Percentiles rank a stretch among this genome's conserved stretches.
Conservation (phyloP, 2,797 vertebrate genomes). For the Hozukius guyotensis region DNA sequence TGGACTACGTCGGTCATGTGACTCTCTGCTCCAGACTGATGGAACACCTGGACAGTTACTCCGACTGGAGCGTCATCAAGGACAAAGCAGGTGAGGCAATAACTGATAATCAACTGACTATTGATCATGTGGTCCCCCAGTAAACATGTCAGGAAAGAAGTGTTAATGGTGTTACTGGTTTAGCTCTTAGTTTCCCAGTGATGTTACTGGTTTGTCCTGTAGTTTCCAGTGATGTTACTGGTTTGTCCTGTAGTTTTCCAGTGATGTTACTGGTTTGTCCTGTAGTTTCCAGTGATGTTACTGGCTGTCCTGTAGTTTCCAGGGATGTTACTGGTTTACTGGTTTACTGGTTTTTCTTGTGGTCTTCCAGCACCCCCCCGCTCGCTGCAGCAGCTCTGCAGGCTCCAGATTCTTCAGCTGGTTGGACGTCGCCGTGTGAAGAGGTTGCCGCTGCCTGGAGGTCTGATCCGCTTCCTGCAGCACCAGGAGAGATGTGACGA, state of each 20-base stretch:
- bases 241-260: not conserved
- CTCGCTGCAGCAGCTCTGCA: slow-evolving; percentile 89
- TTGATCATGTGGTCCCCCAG: not conserved
- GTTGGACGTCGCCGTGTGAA: slow-evolving; percentile 80
- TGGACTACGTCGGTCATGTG: slow-evolving; percentile 95
- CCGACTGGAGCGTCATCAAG: slow-evolving; percentile 90
- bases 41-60: slow-evolving; percentile 93
- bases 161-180: not conserved
- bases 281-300: not conserved
- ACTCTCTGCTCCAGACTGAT: slow-evolving; percentile 89
- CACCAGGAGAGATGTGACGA: slow-evolving; percentile 34
- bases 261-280: not conserved
- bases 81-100: slow-evolving; percentile 88
- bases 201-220: not conserved
- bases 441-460: slow-evolving; percentile 84
- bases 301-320: not conserved
- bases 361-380: slow-evolving; percentile 86
- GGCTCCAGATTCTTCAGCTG: slow-evolving; percentile 82
- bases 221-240: not conserved
- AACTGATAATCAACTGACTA: not conserved
- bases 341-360: not conserved
- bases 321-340: not conserved
- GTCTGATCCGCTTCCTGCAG: slow-evolving; percentile 86
- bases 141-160: not conserved
- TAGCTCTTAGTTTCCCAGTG: not conserved